phyloP scores from a whole-genome alignment of 2,113 vertebrate genomes.

The Peromyscus maniculatus region DNA sequence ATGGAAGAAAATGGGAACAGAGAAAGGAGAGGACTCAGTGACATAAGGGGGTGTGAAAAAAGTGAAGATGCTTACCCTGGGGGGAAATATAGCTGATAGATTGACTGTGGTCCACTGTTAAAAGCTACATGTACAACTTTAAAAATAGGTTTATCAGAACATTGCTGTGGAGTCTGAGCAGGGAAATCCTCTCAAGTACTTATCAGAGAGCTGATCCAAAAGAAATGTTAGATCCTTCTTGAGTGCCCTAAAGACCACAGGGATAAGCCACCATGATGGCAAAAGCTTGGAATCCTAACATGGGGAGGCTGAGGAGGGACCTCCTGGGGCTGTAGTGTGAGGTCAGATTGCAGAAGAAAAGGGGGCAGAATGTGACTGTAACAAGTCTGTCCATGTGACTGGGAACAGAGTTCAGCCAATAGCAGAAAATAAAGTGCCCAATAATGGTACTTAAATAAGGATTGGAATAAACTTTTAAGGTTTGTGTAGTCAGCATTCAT shows the following conservation, averaged over 20 bases:
- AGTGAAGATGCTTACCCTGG: not conserved
- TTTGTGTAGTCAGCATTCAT: not conserved
- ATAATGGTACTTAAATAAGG: not conserved
- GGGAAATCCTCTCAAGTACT: not conserved
- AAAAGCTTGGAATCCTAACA: not conserved
- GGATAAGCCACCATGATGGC: no score
- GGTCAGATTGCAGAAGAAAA: not conserved
- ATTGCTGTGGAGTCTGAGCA: not conserved
- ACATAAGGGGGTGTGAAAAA: not conserved
- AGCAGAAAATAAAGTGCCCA: not conserved
- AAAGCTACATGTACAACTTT: not conserved
- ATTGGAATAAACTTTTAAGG: not conserved
- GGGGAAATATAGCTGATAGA: not conserved
- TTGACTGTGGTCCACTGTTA: not conserved
- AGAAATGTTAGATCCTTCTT: not conserved
- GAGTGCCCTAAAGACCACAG: not conserved
- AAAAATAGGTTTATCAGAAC: not conserved
- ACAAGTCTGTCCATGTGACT: not conserved
- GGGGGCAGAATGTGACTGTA: not conserved
- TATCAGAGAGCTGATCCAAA: not conserved
- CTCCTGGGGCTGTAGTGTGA: not conserved
- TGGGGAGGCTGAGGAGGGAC: not conserved
- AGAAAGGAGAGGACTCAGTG: not conserved
- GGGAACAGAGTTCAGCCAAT: not conserved
- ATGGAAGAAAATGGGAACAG: not conserved